These are phyloP conservation scores for Penaeus monodon DNA, from an alignment of 2,888 invertebrate genomes.

Conservation along the genomic window DNA sequence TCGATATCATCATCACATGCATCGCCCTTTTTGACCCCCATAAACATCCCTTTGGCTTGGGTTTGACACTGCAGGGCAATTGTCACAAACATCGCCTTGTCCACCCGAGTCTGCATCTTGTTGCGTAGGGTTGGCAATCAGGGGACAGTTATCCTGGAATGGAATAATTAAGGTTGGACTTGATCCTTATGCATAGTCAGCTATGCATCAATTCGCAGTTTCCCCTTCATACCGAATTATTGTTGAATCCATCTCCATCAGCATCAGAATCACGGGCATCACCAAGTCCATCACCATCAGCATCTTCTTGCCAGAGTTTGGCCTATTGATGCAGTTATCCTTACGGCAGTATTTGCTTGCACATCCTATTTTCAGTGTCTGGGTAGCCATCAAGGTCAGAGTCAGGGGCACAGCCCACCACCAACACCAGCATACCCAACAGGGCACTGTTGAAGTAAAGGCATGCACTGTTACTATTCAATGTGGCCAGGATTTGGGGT, in stretches of 20 bases:
- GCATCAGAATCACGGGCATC: slow-evolving; percentile 91
- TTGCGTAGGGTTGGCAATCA: slow-evolving; percentile 85
- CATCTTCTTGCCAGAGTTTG: slow-evolving; percentile 73
- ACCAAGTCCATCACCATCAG: slow-evolving; percentile 80
- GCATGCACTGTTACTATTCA: too few relatives aligned
- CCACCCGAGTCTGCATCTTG: slow-evolving; percentile 87
- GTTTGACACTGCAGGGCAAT: slow-evolving; percentile 87
- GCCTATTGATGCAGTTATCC: slow-evolving; percentile 87
- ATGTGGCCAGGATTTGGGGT: too few relatives aligned
- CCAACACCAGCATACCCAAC: slow-evolving; percentile 95
- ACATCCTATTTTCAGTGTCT: slow-evolving; percentile 82
- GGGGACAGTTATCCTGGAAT: slow-evolving; percentile 92
- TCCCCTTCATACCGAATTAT: slow-evolving; percentile 67
- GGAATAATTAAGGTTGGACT: not conserved
- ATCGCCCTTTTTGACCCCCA: slow-evolving; percentile 78
- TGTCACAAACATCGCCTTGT: slow-evolving; percentile 87
- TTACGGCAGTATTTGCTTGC: slow-evolving; percentile 76
- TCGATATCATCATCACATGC: slow-evolving; percentile 73
- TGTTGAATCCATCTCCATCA: slow-evolving; percentile 86
- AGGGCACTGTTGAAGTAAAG: slow-evolving; percentile 74
- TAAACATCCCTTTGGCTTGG: slow-evolving; percentile 90
- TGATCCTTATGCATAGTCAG: too few relatives aligned
- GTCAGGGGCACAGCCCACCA: slow-evolving; percentile 83
- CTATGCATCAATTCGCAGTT: slow-evolving; percentile 75
- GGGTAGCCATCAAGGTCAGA: slow-evolving; percentile 91